Base-by-base conservation (phyloP, 2,888 invertebrate species). In the Andrena trimmerana region DNA sequence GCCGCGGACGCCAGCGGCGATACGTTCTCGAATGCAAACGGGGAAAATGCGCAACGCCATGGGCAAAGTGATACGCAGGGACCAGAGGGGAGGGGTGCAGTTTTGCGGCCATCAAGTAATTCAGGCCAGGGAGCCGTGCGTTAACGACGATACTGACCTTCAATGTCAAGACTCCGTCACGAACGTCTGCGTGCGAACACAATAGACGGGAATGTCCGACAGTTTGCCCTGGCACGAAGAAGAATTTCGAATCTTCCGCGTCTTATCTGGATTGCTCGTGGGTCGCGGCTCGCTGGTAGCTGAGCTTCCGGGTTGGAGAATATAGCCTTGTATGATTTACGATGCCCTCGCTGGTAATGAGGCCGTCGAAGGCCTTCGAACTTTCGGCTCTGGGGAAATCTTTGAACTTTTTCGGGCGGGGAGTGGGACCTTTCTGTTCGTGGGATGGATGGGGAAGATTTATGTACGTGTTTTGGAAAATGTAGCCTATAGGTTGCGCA, bases 41-140 rank as follows among this genome's bases (percentile, higher is more conserved):
- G 70, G 50, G 59, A 72, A 81, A 67, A 71, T 42, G 20, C n/a
- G 65, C 27, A 57, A 29, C 50, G 36, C n/a, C 27, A 29, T 7
- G 65, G 65, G 42, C 16, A 33, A 67, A 62, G 29, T 4, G 20
- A 62, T 8, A 62, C 8, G 7, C 31, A n/a, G 24, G 24, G 13
- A 54, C 7, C n/a, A 48, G 20, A n/a, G 4, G 2, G 10, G 1
- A 1, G 20, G 31, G 3, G 10, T 33, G 33, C 33, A 59, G 50
- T 52, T 75, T 75, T 60, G 36, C 62, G 74, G 54, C 70, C 65
- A 70, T 60, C 80, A 50, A 77, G 54, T 78, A 73, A 78, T 78
- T 81, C 70, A 81, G 73, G 60, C 70, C 70, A 42, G 62, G 60
- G 33, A 71, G 29, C 63, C 65, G 16, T 67, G 70, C 27, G 66